These are phyloP conservation scores for Pseudobourletiella spinata DNA, from an alignment of 1,140 invertebrate genomes.

Conservation along the genomic window DNA sequence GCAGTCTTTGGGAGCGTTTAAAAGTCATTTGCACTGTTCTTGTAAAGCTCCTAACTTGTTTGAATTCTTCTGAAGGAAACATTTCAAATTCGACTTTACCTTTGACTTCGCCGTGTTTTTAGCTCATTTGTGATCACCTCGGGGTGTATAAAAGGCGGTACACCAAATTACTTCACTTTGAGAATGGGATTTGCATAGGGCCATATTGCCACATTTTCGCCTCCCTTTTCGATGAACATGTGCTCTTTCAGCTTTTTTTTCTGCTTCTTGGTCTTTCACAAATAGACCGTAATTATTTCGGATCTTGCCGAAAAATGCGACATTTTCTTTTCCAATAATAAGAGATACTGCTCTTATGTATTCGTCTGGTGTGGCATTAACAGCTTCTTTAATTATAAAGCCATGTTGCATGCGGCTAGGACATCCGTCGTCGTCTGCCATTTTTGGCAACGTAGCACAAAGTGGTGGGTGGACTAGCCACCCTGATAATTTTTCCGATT, in stretches of 20 bases:
- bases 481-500: too few relatives aligned
- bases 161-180: neutral
- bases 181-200: neutral
- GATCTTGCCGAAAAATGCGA: constrained; percentile 80
- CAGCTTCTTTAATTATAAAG: too few relatives aligned
- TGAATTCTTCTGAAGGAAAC: neutral
- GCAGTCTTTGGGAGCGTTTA: constrained; percentile 71
- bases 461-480: too few relatives aligned
- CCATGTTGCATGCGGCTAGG: too few relatives aligned
- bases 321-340: neutral
- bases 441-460: too few relatives aligned
- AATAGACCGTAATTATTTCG: constrained; percentile 76
- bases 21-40: constrained; percentile 48
- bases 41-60: neutral
- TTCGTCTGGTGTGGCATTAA: too few relatives aligned
- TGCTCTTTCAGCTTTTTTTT: constrained; percentile 73
- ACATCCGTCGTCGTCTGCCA: too few relatives aligned
- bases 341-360: too few relatives aligned
- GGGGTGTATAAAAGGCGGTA: constrained; percentile 8
- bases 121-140: neutral
- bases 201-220: constrained; percentile 37
- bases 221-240: constrained; percentile 62
- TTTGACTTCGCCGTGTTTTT: neutral
- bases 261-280: constrained; percentile 72
- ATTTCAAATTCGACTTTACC: neutral